Conservation (phyloP, 2,888 invertebrate species). For the Leptopilina drosophilae region DNA sequence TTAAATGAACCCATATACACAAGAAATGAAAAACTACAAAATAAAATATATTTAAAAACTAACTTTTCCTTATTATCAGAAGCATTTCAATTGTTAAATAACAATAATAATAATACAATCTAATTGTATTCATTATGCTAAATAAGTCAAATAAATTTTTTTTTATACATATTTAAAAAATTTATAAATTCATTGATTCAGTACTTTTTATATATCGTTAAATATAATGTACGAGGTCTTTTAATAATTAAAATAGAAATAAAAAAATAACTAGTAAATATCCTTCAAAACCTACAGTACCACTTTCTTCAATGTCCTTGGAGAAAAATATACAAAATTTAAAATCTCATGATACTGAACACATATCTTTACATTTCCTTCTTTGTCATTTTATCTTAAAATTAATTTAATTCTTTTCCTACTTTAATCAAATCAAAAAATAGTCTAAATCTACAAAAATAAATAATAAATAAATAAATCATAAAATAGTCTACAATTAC, state of each 20-base stretch:
- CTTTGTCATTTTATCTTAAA: not conserved
- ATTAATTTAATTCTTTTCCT: not conserved
- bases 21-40: not conserved
- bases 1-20: constrained; percentile 10
- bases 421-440: not conserved
- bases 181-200: not conserved
- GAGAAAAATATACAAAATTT: constrained; percentile 20
- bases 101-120: not conserved
- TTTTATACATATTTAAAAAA: not conserved
- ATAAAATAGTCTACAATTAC: too few relatives aligned
- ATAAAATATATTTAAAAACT: constrained; percentile 3
- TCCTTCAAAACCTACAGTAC: constrained; percentile 10
- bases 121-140: not conserved
- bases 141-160: constrained; percentile 4
- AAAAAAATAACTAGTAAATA: not conserved
- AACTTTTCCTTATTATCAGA: not conserved
- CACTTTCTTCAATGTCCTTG: constrained; percentile 29
- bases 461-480: too few relatives aligned
- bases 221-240: constrained; percentile 4
- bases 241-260: not conserved
- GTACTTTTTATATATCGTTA: constrained; percentile 4
- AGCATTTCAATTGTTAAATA: not conserved
- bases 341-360: not conserved
- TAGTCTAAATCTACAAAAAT: constrained; percentile 7
- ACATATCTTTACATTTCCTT: not conserved